Evolutionary conservation across 2,888 invertebrate genomes (phyloP).

Genomic region (Nyleta sp.): DNA sequence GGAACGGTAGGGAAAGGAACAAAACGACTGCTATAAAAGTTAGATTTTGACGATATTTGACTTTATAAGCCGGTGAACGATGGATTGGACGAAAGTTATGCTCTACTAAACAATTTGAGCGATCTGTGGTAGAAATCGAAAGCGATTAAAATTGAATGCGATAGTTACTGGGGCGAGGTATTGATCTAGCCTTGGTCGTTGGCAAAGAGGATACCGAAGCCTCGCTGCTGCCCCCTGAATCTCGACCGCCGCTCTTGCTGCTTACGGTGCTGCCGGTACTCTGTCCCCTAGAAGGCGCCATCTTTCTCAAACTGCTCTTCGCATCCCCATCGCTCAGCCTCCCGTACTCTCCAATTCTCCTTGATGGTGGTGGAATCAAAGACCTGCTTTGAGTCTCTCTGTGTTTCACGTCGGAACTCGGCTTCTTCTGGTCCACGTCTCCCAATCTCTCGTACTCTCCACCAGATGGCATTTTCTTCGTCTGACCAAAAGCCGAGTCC

Average conservation of each 20-base stretch:
- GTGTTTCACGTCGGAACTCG: constrained; percentile 76
- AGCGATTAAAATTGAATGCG: constrained; percentile 89
- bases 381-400: constrained; percentile 83
- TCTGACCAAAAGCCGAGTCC: constrained; percentile 66
- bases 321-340: constrained; percentile 84
- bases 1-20: no score
- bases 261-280: constrained; percentile 80
- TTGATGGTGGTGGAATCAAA: constrained; percentile 83
- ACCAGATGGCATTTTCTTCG: constrained; percentile 69
- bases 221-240: constrained; percentile 85
- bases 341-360: constrained; percentile 85
- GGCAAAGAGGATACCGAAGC: constrained; percentile 85
- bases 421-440: constrained; percentile 83
- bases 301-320: constrained; percentile 76
- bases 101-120: no score
- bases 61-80: no score
- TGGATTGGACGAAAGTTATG: no score
- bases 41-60: no score
- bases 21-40: no score
- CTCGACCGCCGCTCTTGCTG: constrained; percentile 83
- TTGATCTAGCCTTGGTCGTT: constrained; percentile 86
- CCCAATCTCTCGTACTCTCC: constrained; percentile 87
- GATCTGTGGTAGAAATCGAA: no score
- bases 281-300: constrained; percentile 74
- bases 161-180: constrained; percentile 87